phyloP scores from a whole-genome alignment of 2,888 invertebrate species.

The Idaea aversata region DNA sequence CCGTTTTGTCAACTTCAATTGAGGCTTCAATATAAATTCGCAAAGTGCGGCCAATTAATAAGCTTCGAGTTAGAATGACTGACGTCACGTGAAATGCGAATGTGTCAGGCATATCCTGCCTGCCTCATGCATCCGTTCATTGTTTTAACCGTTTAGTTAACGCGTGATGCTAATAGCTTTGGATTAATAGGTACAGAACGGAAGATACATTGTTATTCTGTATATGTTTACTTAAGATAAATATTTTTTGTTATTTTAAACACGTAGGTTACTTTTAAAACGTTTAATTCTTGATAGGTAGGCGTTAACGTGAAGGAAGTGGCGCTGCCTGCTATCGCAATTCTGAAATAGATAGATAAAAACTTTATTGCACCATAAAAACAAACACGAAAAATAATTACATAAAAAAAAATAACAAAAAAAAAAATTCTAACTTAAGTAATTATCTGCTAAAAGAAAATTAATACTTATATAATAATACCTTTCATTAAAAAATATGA shows the following conservation, averaged over 20 bases:
- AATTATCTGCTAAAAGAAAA: too few relatives aligned
- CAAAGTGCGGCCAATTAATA: constrained; percentile 39
- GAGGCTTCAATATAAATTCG: constrained; percentile 14
- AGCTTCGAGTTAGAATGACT: constrained; percentile 51
- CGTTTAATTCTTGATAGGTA: constrained; percentile 5
- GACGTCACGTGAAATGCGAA: constrained; percentile 60
- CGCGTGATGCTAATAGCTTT: constrained; percentile 49
- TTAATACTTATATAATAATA: too few relatives aligned
- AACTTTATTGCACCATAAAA: too few relatives aligned
- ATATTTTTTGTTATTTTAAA: neutral
- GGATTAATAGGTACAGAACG: constrained; percentile 35
- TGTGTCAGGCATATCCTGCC: constrained; percentile 61
- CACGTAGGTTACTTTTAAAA: neutral
- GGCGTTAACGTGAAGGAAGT: neutral
- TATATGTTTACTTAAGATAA: constrained; percentile 4
- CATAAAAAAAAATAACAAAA: too few relatives aligned
- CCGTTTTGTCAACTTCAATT: neutral
- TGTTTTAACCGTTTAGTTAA: constrained; percentile 49
- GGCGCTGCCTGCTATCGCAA: neutral
- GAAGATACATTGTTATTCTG: constrained; percentile 31
- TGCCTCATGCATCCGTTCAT: constrained; percentile 56
- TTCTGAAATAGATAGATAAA: neutral
- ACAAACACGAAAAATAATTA: too few relatives aligned
- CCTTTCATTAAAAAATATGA: too few relatives aligned
- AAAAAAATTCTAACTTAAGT: too few relatives aligned